A percentile compares a stretch with the other conserved stretches of the same genome.
phyloP scores from a whole-genome alignment of 2,888 invertebrate species.

The Rhagium mordax region DNA sequence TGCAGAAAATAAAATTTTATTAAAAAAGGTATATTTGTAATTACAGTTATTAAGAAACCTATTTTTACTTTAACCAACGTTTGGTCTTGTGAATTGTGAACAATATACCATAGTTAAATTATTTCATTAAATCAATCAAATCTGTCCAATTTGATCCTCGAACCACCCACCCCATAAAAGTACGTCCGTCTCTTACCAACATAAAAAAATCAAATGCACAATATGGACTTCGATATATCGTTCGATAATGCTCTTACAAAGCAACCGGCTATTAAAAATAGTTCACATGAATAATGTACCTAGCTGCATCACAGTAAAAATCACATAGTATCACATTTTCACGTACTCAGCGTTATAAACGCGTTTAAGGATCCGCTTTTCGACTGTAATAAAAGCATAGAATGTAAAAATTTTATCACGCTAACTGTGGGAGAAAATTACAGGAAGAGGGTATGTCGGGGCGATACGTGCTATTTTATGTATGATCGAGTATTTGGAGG shows the following conservation, averaged over 20 bases:
- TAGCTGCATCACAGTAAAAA: slow-evolving; percentile 8
- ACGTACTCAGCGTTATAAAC: slow-evolving; percentile 4
- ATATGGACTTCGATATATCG: not conserved
- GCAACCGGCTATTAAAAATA: not conserved
- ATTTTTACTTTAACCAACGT: too few relatives aligned
- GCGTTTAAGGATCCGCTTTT: slow-evolving; percentile 15
- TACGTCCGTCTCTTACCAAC: not conserved
- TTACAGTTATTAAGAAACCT: too few relatives aligned
- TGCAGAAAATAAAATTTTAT: too few relatives aligned
- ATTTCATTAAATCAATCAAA: too few relatives aligned
- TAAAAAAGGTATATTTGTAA: too few relatives aligned
- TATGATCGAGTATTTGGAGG: too few relatives aligned
- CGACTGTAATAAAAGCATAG: slow-evolving; percentile 20
- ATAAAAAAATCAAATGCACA: not conserved
- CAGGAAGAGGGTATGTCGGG: slow-evolving; percentile 5
- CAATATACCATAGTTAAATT: too few relatives aligned
- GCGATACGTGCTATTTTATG: slow-evolving; percentile 1
- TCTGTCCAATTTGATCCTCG: too few relatives aligned
- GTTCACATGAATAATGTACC: not conserved
- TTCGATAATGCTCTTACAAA: not conserved
- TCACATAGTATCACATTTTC: not conserved
- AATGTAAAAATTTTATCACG: slow-evolving; percentile 24
- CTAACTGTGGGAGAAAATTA: not conserved
- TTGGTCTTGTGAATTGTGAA: too few relatives aligned
- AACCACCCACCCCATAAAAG: too few relatives aligned